A percentile compares a stretch with the other conserved stretches of the same genome.
Conservation (phyloP, 2,888 invertebrate species). For the Cantharis rufa region DNA sequence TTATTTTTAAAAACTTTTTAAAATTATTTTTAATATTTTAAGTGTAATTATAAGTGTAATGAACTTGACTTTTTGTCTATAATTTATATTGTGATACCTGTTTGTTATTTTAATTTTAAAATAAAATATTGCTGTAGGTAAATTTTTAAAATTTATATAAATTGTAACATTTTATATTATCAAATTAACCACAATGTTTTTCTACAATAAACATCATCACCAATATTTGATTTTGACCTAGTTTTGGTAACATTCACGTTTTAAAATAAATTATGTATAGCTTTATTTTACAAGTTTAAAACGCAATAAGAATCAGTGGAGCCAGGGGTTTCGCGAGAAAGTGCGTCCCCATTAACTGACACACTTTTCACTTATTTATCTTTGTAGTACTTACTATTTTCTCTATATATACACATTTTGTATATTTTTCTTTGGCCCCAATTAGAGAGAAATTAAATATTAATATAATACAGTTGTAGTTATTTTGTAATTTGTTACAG, state of each 20-base stretch:
- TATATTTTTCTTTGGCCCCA: conserved; percentile 54
- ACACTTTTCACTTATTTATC: conserved; percentile 49
- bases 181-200: conserved; percentile 15
- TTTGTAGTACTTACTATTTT: conserved; percentile 41
- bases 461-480: conserved; percentile 28
- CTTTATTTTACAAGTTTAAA: conserved; percentile 26
- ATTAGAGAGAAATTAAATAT: conserved; percentile 52
- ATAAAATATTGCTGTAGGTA: not conserved
- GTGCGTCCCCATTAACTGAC: conserved; percentile 46
- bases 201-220: conserved; percentile 10
- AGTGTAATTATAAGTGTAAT: not conserved
- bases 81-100: not conserved
- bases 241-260: conserved; percentile 40
- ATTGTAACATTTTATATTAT: conserved; percentile 19
- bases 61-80: not conserved
- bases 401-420: conserved; percentile 31
- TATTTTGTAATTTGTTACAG: conserved; percentile 31
- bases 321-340: conserved; percentile 30
- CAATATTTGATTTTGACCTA: conserved; percentile 30
- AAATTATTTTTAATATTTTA: not conserved
- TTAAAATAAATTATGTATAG: conserved; percentile 35
- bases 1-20: not conserved
- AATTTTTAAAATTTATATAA: conserved; percentile 8
- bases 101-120: not conserved
- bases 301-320: conserved; percentile 19